Evolutionary conservation across 2,797 vertebrate species (phyloP).

Genomic region (Scleropages formosus): DNA sequence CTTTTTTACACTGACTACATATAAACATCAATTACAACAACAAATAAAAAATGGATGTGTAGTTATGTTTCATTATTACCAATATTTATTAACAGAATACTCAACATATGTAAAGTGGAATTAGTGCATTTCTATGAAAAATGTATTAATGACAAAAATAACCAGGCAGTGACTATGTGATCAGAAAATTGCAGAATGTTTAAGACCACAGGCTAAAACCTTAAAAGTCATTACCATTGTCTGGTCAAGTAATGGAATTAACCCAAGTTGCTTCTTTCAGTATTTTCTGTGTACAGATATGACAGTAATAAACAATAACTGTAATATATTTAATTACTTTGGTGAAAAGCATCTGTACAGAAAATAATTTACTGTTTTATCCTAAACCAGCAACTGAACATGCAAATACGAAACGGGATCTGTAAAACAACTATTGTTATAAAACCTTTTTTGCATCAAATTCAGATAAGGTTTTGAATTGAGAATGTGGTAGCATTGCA

Average conservation of each 20-base stretch:
- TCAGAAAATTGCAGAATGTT: too few species aligned
- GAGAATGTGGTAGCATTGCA: too few species aligned
- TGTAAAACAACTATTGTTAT: neutral
- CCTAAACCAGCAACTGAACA: slow-evolving; percentile 1
- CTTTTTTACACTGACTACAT: too few species aligned
- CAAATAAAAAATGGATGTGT: neutral
- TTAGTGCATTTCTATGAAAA: too few species aligned
- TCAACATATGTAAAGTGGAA: neutral
- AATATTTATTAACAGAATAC: slow-evolving; percentile 9
- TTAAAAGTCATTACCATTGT: too few species aligned
- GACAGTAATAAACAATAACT: neutral
- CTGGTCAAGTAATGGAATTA: neutral
- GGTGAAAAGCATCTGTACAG: neutral
- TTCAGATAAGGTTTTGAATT: too few species aligned
- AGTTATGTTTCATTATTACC: neutral
- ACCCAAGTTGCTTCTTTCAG: neutral
- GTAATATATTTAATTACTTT: neutral
- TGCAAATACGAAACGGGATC: neutral
- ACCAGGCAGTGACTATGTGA: too few species aligned
- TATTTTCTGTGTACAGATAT: neutral
- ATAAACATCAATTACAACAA: too few species aligned
- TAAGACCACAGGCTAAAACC: too few species aligned
- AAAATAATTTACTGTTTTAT: neutral
- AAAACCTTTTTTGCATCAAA: too few species aligned
- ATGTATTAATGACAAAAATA: too few species aligned